phyloP scores from a whole-genome alignment of 1,140 invertebrate genomes.

The Bursaphelenchus mucronatus region DNA sequence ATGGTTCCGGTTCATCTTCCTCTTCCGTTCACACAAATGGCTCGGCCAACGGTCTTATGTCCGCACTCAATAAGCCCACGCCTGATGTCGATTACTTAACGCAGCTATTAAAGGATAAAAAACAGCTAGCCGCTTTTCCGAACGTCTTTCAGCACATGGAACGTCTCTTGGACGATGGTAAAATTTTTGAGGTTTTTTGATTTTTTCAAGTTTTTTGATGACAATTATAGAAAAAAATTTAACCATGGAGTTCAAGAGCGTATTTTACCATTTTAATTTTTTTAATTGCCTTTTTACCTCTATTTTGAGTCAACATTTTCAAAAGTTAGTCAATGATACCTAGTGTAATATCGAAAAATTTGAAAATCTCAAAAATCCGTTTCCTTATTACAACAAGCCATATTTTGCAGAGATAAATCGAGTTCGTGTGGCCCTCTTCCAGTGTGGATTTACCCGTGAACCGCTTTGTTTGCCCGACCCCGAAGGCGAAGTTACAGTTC shows the following conservation, averaged over 20 bases:
- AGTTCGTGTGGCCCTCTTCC: conserved; percentile 91
- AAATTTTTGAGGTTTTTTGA: conserved; percentile 60
- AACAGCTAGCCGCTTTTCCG: conserved; percentile 96
- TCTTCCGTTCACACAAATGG: conserved; percentile 21
- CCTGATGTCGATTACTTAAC: conserved; percentile 83
- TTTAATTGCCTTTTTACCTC: not conserved
- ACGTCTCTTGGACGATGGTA: conserved; percentile 97
- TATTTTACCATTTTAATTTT: not conserved
- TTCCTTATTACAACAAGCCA: not conserved
- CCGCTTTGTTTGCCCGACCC: conserved; percentile 87
- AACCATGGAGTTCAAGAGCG: not conserved
- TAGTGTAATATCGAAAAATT: not conserved
- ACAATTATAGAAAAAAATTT: not conserved
- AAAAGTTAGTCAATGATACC: not conserved
- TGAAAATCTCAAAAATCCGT: not conserved
- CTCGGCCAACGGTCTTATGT: not conserved
- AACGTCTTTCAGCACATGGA: conserved; percentile 99
- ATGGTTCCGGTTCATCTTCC: conserved; percentile 26
- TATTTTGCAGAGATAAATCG: conserved; percentile 84
- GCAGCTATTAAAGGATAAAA: conserved; percentile 99
- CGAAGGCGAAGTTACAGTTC: conserved; percentile 79
- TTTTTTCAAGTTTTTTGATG: not conserved
- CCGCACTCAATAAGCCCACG: conserved; percentile 22
- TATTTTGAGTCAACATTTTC: not conserved
- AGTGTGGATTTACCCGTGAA: conserved; percentile 92